Evolutionary conservation across 2,113 vertebrate genomes (phyloP).

Genomic region (Leptodactylus fuscus): DNA sequence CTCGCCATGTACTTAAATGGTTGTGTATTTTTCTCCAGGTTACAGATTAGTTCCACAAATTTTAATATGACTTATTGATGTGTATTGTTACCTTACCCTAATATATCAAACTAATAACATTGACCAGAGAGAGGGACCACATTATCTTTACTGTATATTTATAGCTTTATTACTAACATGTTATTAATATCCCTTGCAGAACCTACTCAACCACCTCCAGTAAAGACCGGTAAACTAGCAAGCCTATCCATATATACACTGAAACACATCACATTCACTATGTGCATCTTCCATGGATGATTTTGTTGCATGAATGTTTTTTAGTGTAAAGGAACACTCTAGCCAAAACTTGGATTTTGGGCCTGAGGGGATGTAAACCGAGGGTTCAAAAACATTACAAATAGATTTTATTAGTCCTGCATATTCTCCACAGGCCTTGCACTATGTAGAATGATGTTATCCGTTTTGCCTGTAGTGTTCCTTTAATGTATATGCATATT

Average conservation of each 20-base stretch:
- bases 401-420: too few relatives aligned
- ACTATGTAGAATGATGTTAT: background rate
- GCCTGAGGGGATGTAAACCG: background rate
- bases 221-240: slow-evolving; percentile 89
- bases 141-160: background rate
- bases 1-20: too few relatives aligned
- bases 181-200: slow-evolving; percentile 88
- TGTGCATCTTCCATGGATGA: slow-evolving; percentile 53
- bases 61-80: background rate
- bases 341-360: background rate
- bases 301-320: slow-evolving; percentile 48
- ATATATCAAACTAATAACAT: too few relatives aligned
- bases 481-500: slow-evolving; percentile 21
- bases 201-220: slow-evolving; percentile 87
- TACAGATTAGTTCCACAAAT: background rate
- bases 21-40: background rate
- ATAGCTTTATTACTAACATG: slow-evolving; percentile 76
- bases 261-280: slow-evolving; percentile 63
- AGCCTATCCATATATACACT: slow-evolving; percentile 71
- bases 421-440: background rate
- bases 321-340: background rate
- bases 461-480: background rate
- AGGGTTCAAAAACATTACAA: background rate
- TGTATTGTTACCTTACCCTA: background rate
- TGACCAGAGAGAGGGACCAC: background rate